Percentiles rank a stretch among this genome's conserved stretches.
Conservation (phyloP, 2,888 invertebrate genomes). For the Arge pagana region DNA sequence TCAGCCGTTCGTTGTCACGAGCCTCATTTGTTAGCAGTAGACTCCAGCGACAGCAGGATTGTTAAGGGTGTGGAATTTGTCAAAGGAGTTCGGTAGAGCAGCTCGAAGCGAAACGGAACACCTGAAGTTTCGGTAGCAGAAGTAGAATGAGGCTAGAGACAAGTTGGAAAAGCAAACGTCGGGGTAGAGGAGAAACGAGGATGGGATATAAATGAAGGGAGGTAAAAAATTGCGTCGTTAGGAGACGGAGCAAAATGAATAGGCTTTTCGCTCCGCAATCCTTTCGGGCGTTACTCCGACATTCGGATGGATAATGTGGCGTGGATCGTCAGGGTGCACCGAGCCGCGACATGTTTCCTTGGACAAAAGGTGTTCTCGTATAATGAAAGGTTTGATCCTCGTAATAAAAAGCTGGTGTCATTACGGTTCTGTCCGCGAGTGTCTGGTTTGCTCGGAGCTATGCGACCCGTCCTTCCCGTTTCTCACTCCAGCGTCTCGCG, state of each 20-base stretch:
- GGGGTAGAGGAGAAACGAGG: slow-evolving; percentile 23
- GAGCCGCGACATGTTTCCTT: slow-evolving; percentile 23
- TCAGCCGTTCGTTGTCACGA: no score
- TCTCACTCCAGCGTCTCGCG: no score
- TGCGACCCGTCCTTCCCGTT: no score
- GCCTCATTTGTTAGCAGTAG: no score
- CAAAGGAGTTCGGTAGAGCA: no score
- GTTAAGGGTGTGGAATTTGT: no score
- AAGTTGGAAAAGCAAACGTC: slow-evolving; percentile 41
- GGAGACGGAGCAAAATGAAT: slow-evolving; percentile 3
- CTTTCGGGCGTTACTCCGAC: not conserved
- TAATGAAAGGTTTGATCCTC: slow-evolving; percentile 45
- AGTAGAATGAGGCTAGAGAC: slow-evolving; percentile 17
- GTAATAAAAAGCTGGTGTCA: slow-evolving; percentile 43
- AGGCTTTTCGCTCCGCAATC: not conserved
- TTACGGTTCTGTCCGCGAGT: slow-evolving; percentile 27
- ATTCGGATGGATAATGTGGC: not conserved
- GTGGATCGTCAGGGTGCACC: not conserved
- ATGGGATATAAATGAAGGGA: no score
- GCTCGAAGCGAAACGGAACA: no score
- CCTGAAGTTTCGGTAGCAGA: no score
- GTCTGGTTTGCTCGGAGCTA: not conserved
- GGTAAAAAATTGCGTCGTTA: slow-evolving; percentile 19
- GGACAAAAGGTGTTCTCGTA: slow-evolving; percentile 45
- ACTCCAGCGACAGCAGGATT: no score